These are phyloP conservation scores for Heliconius hewitsoni DNA, from an alignment of 1,140 invertebrate species.

Conservation along the genomic window DNA sequence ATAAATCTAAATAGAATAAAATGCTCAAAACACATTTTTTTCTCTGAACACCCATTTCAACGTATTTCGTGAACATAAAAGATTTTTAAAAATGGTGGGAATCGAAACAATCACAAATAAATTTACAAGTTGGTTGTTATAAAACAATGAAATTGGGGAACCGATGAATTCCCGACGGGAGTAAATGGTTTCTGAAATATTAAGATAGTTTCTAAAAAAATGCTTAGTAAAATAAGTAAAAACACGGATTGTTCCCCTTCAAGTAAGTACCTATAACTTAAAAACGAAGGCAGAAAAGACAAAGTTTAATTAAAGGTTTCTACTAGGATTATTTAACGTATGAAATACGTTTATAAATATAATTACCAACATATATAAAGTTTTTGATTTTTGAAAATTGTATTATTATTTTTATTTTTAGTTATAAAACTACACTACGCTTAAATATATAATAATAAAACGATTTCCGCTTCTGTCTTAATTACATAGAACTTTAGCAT, in stretches of 20 bases:
- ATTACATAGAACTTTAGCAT: not conserved
- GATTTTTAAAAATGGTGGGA: slow-evolving; percentile 70
- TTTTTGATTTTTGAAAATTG: no score
- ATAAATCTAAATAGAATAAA: not conserved
- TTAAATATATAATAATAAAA: not conserved
- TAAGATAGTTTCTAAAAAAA: not conserved
- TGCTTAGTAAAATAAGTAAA: not conserved
- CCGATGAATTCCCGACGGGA: not conserved
- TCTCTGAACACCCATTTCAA: not conserved
- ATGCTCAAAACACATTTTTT: not conserved
- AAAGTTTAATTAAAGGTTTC: no score
- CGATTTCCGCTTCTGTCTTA: not conserved
- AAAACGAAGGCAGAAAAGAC: no score
- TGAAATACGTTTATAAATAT: no score
- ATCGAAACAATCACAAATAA: slow-evolving; percentile 60
- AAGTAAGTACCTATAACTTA: no score
- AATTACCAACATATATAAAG: no score
- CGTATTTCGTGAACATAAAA: slow-evolving; percentile 27
- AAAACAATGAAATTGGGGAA: not conserved
- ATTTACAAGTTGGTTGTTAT: not conserved
- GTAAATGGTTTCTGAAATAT: not conserved
- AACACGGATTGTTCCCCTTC: no score
- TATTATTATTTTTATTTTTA: no score
- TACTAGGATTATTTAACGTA: no score
- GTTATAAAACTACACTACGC: not conserved